Evolutionary conservation across 2,113 vertebrate genomes (phyloP), one percentile per base, ranked within the genome.

Genomic region (Mungos mungo): DNA sequence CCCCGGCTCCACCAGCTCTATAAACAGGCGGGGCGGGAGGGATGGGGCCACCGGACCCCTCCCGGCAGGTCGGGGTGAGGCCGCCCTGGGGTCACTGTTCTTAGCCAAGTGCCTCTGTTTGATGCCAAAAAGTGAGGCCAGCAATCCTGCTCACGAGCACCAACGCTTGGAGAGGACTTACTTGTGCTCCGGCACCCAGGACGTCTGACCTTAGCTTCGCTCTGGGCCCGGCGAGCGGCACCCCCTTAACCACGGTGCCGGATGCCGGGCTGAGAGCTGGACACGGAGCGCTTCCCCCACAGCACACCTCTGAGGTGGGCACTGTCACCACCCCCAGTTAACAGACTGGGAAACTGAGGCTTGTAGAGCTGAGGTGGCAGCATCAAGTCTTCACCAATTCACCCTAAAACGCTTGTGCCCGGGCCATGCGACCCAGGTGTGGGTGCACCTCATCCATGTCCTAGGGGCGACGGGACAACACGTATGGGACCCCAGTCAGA

Each of bases 91-190:
- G 29, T 77, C 63, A 0, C 16, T 25, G 41, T 4, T 29, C n/a
- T 41, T 6, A n/a, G 65, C 23, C 66, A 45, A 29, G 65, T 2
- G 0, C 25, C 18, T 45, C 38, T 45, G 71, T 35, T 23, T 8
- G 45, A 29, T 29, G 74, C 66, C 33, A 1, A 25, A 19, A 45
- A 7, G 16, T 0, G 6, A 52, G 13, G 16, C 15, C 13, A 5
- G 14, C 6, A 4, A 16, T 4, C 9, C 18, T 0, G 25, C 45
- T 9, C 0, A 14, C 0, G 14, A 18, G 6, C 47, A 5, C 23
- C 23, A 41, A 27, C 41, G 12, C 54, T 15, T 1, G 3, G 9
- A 47, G 1, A 33, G 45, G 41, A 6, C 14, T 25, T 0, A 15
- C 76, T 3, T 1, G 12, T 2, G 2, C 79, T 35, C 79, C 8